A percentile compares a stretch with the other conserved stretches of the same genome.
Conservation (phyloP, 1,140 invertebrate species). For the Drosophila navojoa region DNA sequence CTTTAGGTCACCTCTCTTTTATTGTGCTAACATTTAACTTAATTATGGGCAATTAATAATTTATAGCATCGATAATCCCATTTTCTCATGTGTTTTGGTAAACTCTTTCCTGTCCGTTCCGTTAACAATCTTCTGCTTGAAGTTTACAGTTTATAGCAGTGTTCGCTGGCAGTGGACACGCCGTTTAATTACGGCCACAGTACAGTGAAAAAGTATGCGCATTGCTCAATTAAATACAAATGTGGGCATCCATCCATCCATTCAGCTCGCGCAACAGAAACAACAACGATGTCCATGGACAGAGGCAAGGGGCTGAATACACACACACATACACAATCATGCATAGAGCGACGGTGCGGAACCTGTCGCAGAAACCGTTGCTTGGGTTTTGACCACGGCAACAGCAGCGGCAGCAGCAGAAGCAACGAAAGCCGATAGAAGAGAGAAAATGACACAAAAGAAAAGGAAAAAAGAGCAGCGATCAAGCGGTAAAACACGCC, state of each 20-base stretch:
- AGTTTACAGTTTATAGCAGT: slow-evolving; percentile 26
- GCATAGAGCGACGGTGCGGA: slow-evolving; percentile 45
- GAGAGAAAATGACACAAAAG: slow-evolving; percentile 48
- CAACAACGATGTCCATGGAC: slow-evolving; percentile 18
- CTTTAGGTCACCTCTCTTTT: not conserved
- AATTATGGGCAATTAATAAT: not conserved
- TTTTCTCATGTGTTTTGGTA: not conserved
- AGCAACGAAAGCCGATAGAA: slow-evolving; percentile 53
- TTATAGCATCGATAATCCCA: not conserved
- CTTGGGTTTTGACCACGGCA: slow-evolving; percentile 53
- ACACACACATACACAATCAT: slow-evolving; percentile 14
- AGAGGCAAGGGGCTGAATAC: slow-evolving; percentile 13
- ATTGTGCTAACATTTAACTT: not conserved
- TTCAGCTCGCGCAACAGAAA: slow-evolving; percentile 40
- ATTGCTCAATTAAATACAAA: slow-evolving; percentile 75
- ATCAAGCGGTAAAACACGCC: slow-evolving; percentile 42
- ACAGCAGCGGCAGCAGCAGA: slow-evolving; percentile 36
- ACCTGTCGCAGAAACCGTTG: slow-evolving; percentile 61
- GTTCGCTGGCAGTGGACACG: slow-evolving; percentile 26
- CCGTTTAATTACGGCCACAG: slow-evolving; percentile 56
- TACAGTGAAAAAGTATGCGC: slow-evolving; percentile 52
- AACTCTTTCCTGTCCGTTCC: slow-evolving; percentile 6
- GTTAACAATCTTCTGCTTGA: slow-evolving; percentile 3
- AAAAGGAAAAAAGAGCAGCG: slow-evolving; percentile 46
- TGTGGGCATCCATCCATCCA: slow-evolving; percentile 66